Conservation (phyloP, 1,140 invertebrate species). For the Meloidogyne exigua region DNA sequence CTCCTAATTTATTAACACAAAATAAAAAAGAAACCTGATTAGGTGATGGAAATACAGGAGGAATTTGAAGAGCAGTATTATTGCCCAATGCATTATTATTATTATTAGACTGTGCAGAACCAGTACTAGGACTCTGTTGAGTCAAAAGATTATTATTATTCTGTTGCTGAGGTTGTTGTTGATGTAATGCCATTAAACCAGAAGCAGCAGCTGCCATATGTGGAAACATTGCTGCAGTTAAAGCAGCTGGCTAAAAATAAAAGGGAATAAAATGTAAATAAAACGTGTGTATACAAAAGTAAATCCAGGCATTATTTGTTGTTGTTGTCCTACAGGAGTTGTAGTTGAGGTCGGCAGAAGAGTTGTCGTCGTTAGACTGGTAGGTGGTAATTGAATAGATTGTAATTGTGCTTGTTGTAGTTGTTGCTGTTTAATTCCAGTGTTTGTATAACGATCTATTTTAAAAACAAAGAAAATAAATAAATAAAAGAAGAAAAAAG, state of each 20-base stretch:
- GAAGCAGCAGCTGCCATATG: background rate
- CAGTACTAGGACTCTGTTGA: background rate
- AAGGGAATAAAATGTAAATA: background rate
- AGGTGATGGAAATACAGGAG: background rate
- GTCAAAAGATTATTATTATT: background rate
- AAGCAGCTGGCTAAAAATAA: background rate
- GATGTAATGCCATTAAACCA: background rate
- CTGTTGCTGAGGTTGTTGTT: background rate
- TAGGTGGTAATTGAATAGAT: background rate
- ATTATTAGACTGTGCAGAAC: background rate
- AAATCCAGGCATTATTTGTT: conserved; percentile 14
- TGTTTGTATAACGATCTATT: conserved; percentile 27
- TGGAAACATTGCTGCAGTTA: conserved; percentile 1
- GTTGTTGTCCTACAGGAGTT: background rate
- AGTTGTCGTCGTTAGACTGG: background rate
- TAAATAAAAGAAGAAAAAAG: no score
- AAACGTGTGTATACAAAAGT: conserved; percentile 8
- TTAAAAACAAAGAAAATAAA: background rate
- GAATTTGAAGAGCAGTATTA: background rate
- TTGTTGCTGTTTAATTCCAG: conserved; percentile 23
- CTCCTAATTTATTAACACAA: background rate
- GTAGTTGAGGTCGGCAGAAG: background rate
- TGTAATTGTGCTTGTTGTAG: conserved; percentile 11
- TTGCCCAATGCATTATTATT: background rate
- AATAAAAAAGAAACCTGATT: background rate